Evolutionary conservation across 2,113 vertebrate species (phyloP).

Genomic region (Alligator mississippiensis): DNA sequence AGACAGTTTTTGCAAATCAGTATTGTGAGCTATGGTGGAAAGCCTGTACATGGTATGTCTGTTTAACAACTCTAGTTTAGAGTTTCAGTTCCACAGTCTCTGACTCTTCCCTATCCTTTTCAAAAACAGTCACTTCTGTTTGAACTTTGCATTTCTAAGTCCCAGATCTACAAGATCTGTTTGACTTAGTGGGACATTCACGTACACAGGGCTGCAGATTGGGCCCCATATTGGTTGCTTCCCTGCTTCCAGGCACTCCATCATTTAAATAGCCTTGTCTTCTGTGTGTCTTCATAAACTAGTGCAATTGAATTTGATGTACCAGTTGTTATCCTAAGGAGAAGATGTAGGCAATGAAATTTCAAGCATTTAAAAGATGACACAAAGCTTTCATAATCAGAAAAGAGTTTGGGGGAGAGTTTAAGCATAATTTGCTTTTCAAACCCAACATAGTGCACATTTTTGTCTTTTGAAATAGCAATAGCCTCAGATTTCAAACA

Average conservation of each 20-base stretch:
- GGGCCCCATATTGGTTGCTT: no score
- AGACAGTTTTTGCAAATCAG: neutral
- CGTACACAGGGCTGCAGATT: no score
- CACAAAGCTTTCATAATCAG: neutral
- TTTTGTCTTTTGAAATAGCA: accelerated
- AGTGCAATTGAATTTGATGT: neutral
- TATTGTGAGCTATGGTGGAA: neutral
- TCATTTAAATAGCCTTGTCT: no score
- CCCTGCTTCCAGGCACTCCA: no score
- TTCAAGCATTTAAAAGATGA: neutral
- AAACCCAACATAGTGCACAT: no score
- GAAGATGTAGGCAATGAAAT: neutral
- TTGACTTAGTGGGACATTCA: neutral
- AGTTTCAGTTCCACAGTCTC: neutral
- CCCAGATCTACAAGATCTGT: accelerated
- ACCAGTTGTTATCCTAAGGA: neutral
- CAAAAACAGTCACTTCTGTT: neutral
- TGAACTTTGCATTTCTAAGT: neutral
- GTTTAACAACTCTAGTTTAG: no score
- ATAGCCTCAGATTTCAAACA: neutral
- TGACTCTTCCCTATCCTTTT: neutral
- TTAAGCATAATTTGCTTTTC: neutral
- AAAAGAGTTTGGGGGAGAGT: neutral
- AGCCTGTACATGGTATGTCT: neutral
- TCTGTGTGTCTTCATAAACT: no score